Evolutionary conservation across 2,888 invertebrate species (phyloP), one percentile per base, ranked within the genome.

Genomic region (Watsonalla binaria): DNA sequence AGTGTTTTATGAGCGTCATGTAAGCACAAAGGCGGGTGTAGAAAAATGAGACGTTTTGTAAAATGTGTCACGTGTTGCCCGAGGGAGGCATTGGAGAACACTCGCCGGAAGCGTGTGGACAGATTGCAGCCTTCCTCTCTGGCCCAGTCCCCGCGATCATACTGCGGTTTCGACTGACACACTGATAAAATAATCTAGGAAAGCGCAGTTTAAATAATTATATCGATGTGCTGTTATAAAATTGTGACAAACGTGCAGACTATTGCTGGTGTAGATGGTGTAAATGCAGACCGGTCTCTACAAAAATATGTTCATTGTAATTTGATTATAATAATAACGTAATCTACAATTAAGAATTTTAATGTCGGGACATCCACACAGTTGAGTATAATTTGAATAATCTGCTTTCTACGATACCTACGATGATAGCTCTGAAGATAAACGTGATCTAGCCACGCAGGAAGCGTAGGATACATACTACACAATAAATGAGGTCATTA

Each of bases 51-150:
- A 65, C 63, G 62, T 61, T 58, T 61, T 61, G 56, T 68, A 61
- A 72, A 74, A 76, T 69, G 74, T 69, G 67, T 74, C 66, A 66
- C 56, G 58, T 65, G 69, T 66, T 61, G 61, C 65, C 62, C 64
- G 63, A 63, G 63, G 59, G 57, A 62, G 62, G 60, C 59, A 63
- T 66, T 58, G 63, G 63, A 62, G 62, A 61, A 62, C 66, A 65
- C 63, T 53, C 42, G 11, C 65, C 74, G 78, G 76, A 78, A 77
- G 62, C 63, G 66, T 63, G 80, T 63, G 80, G 84, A 82, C 82
- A 81, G 74, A 84, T 84, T 80, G 80, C 74, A 70, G 68, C 70
- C 72, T 70, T 71, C 15, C 46, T 6, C 14, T 24, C 14, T 14
- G 9, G 14, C 15, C 15, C 24, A 47, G 47, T 33, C 24, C 6